phyloP scores from a whole-genome alignment of 2,113 vertebrate species.

The Aspidoscelis tigris region DNA sequence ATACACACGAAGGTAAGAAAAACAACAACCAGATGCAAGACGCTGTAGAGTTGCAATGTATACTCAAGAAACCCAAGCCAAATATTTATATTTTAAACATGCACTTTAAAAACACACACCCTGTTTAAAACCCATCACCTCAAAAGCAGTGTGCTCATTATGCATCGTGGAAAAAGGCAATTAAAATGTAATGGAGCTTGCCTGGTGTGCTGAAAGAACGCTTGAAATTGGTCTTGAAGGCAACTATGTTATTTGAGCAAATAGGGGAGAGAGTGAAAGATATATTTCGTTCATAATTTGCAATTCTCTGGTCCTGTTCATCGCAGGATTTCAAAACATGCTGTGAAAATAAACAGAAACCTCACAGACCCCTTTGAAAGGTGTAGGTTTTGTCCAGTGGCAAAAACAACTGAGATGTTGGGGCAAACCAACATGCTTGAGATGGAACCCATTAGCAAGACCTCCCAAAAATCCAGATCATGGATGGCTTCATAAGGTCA shows the following conservation, averaged over 20 bases:
- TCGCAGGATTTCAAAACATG: slow-evolving; percentile 8
- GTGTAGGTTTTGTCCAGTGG: not conserved
- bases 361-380: not conserved
- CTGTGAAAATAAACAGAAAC: not conserved
- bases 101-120: slow-evolving; percentile 41
- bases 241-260: slow-evolving; percentile 40
- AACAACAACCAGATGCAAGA: not conserved
- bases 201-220: slow-evolving; percentile 3
- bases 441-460: not conserved
- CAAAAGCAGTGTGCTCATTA: slow-evolving; percentile 44
- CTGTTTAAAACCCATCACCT: slow-evolving; percentile 12
- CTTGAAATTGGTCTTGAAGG: not conserved
- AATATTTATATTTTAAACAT: slow-evolving; percentile 45
- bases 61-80: slow-evolving; percentile 17
- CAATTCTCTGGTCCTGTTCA: slow-evolving; percentile 14
- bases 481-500: not conserved
- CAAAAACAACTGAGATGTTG: not conserved
- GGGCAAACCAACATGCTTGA: not conserved
- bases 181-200: slow-evolving; percentile 28
- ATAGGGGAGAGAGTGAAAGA: slow-evolving; percentile 27
- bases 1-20: no score
- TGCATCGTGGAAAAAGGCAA: slow-evolving; percentile 28
- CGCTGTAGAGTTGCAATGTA: not conserved
- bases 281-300: slow-evolving; percentile 25
- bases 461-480: not conserved